Base-by-base conservation (phyloP, 2,797 vertebrate genomes). In the Tragopan temminckii region DNA sequence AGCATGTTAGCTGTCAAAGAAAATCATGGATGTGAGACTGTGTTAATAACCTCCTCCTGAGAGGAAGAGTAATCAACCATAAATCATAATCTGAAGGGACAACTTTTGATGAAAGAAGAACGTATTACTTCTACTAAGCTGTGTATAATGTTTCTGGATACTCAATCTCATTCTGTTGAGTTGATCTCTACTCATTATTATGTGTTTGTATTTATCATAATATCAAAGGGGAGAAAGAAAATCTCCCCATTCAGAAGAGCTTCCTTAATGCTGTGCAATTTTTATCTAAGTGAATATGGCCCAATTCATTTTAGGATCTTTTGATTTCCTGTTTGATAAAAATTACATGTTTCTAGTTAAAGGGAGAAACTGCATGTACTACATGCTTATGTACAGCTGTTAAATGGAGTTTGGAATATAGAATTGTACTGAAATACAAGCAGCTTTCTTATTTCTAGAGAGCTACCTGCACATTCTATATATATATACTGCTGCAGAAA, bases 311-410 rank as follows among this genome's bases (percentile, higher is more conserved):
- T 68, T 62, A 63, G 31, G 23, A 16, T 4, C 2, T 42, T 86
- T 91, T 84, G 91, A 85, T 80, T 88, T 82, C 42, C 42, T 92
- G 52, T 52, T 89, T 33, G 64, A 33, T 82, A 80, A 89, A 93
- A 93, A 46, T 40, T 70, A 33, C 59, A 71, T 70, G 46, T 43
- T 81, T 14, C 23, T 90, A 23, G 40, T 80, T 69, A 90, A 89
- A 92, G 62, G n/a, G 57, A 86, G 52, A 66, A 58, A 90, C 13
- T 24, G 19, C 64, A 33, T 25, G 19, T 23, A 19, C 11, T 13
- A 19, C 11, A 25, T 52, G 50, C 50, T 52, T 52, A 52, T 16
- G 27, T 24, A 16, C 23, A 45, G 14, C 24, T 40, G 43, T 88
- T 77, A 80, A 85, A 81, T 38, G 58, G 29, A 48, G 64, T 81